phyloP scores from a whole-genome alignment of 2,113 vertebrate species.

The Eurypyga helias region DNA sequence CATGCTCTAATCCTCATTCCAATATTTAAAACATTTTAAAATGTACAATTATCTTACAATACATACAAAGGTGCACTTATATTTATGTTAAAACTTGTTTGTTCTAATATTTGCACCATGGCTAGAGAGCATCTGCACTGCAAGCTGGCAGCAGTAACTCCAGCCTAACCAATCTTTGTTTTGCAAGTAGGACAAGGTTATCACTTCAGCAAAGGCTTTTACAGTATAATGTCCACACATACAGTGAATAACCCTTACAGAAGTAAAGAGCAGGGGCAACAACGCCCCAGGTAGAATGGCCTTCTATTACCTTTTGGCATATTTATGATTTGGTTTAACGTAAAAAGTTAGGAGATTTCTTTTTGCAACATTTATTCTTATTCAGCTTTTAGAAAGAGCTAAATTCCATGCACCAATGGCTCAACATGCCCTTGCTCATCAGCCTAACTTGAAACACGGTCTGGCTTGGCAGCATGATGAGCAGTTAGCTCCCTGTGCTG shows the following conservation, averaged over 20 bases:
- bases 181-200: background rate
- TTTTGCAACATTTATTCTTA: background rate
- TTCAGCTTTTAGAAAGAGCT: background rate
- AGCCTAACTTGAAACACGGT: background rate
- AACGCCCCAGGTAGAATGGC: background rate
- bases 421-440: background rate
- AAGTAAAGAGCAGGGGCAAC: background rate
- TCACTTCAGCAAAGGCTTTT: background rate
- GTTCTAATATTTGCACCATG: background rate
- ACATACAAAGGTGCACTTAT: background rate
- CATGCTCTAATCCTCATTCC: background rate
- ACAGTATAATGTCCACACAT: background rate
- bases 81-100: background rate
- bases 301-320: background rate
- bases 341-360: background rate
- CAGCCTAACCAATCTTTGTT: background rate
- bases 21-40: background rate
- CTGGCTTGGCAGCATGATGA: background rate
- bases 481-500: background rate
- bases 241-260: background rate
- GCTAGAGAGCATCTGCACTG: background rate
- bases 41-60: background rate
- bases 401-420: accelerated
- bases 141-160: background rate
- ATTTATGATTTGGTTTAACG: background rate